Conservation (phyloP, 2,797 vertebrate species). For the Cottoperca gobio region DNA sequence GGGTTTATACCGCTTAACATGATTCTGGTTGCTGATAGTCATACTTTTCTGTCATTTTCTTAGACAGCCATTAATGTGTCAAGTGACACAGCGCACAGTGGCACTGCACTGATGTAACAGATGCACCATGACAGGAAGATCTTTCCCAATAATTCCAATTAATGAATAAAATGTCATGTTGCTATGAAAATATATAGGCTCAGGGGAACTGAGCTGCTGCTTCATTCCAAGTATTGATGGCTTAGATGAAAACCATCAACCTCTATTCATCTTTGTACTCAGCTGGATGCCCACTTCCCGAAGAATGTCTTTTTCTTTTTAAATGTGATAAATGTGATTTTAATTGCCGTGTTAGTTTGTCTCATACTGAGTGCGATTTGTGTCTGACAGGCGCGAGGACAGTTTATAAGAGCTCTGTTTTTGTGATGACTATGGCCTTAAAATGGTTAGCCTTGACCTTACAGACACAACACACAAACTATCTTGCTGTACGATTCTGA, state of each 20-base stretch:
- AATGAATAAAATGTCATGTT: slow-evolving; percentile 36
- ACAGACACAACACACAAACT: neutral
- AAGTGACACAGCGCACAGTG: neutral
- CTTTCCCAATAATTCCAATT: slow-evolving; percentile 44
- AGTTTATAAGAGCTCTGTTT: neutral
- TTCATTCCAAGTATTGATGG: slow-evolving; percentile 22
- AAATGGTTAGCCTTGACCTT: neutral
- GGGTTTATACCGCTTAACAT: neutral
- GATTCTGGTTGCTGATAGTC: neutral
- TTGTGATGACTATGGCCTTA: neutral
- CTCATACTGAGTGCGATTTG: neutral
- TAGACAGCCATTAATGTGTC: slow-evolving; percentile 10
- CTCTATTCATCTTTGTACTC: slow-evolving; percentile 15
- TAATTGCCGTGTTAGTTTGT: slow-evolving; percentile 15
- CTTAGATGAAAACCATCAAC: slow-evolving; percentile 21
- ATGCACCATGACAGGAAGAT: slow-evolving; percentile 15
- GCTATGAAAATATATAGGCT: slow-evolving; percentile 29
- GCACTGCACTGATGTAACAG: slow-evolving; percentile 21
- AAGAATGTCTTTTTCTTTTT: neutral
- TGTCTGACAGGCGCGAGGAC: neutral
- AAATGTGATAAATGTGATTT: slow-evolving; percentile 8
- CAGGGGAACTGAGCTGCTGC: neutral
- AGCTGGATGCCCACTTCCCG: neutral
- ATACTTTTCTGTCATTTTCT: slow-evolving; percentile 13
- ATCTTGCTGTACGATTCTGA: neutral